Evolutionary conservation across 1,140 invertebrate species (phyloP), one percentile per base, ranked within the genome.

Genomic region (Phocides pigmalion): DNA sequence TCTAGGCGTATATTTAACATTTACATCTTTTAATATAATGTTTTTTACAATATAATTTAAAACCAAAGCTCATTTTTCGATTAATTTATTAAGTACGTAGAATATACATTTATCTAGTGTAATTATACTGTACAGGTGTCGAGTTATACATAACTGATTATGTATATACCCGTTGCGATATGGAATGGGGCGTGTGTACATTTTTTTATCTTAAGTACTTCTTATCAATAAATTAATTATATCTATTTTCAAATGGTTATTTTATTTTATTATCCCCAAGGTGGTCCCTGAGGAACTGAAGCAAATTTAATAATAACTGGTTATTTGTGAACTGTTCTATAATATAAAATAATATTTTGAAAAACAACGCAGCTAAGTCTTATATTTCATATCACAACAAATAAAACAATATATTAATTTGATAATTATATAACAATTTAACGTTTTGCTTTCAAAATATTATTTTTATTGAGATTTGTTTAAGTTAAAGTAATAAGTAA

Each of bases 211-310:
- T 72, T 73, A 56, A 62, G 62, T 79, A 77, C 56, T 61, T 79
- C 70, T 70, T 79, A 79, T 83, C 81, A 84, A 82, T 87, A 84
- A 84, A 87, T 77, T 84, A 83, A 86, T 80, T 82, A 74, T 76
- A 79, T 75, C 76, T 84, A 84, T 87, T 87, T 87, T 86, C 79
- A 81, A 73, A 53, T 64, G 66, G 53, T 69, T 42, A 78, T 78
- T 81, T 71, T 68, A 72, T 75, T 41, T 41, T 28, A 58, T 37
- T 28, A 28, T 28, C 6, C 25, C 25, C 0, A 28, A 28, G 1
- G 9, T 28, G 5, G 2, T 28, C 2, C 3, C 9, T n/a, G n/a
- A n/a, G n/a, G n/a, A n/a, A n/a, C n/a, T n/a, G n/a, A n/a, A n/a
- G n/a, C n/a, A n/a, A n/a, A n/a, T n/a, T n/a, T n/a, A n/a, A n/a